phyloP scores from a whole-genome alignment of 2,888 invertebrate species.

The Gisinianus flammeolus region DNA sequence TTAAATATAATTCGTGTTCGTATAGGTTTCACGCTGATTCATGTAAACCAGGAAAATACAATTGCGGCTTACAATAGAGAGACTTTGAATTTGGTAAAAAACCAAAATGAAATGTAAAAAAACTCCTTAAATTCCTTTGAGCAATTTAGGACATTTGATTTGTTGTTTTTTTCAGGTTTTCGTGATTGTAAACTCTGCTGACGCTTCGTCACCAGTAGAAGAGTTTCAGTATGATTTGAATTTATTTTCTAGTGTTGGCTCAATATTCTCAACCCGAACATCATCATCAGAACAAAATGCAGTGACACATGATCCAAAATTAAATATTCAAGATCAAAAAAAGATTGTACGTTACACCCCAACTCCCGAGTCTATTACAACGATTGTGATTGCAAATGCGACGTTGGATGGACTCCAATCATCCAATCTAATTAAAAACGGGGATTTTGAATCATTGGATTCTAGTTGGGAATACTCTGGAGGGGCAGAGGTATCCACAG shows the following conservation, averaged over 20 bases:
- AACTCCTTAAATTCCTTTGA: neutral
- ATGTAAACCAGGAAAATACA: slow-evolving; percentile 45
- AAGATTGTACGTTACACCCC: slow-evolving; percentile 17
- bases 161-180: slow-evolving; percentile 41
- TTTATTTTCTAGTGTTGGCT: neutral
- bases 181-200: slow-evolving; percentile 37
- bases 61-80: slow-evolving; percentile 46
- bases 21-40: slow-evolving; percentile 51
- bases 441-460: slow-evolving; percentile 47
- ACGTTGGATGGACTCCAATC: neutral
- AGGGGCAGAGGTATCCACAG: too few relatives aligned
- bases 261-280: slow-evolving; percentile 35
- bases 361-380: slow-evolving; percentile 51
- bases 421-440: slow-evolving; percentile 48
- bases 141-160: neutral
- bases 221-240: slow-evolving; percentile 27
- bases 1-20: neutral
- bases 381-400: slow-evolving; percentile 39
- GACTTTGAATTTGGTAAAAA: slow-evolving; percentile 2
- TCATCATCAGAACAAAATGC: slow-evolving; percentile 47
- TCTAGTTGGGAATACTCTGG: slow-evolving; percentile 5
- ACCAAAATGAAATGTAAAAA: neutral
- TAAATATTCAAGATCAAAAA: neutral
- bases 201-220: neutral
- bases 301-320: slow-evolving; percentile 9